Conservation (phyloP, 2,888 invertebrate genomes). For the Drosophila paramelanica region DNA sequence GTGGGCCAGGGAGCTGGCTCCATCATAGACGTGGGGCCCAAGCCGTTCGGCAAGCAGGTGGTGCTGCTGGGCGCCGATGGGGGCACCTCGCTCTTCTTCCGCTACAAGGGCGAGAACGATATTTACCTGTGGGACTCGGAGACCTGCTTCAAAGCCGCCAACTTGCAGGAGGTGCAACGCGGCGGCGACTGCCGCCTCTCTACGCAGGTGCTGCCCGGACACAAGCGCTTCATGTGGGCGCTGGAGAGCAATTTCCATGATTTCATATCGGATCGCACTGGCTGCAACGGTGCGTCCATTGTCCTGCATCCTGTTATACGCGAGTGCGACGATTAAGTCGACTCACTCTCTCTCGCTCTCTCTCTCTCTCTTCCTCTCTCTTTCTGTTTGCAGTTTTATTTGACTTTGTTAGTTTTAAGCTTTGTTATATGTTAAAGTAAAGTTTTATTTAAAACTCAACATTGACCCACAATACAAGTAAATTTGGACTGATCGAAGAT, state of each 20-base stretch:
- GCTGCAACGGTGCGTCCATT: slow-evolving; percentile 88
- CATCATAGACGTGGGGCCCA: slow-evolving; percentile 87
- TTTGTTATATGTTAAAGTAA: slow-evolving; percentile 40
- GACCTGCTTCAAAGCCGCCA: slow-evolving; percentile 86
- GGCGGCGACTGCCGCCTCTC: slow-evolving; percentile 87
- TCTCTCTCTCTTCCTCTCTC: too few relatives aligned
- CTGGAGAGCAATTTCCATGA: slow-evolving; percentile 89
- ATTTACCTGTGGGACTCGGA: slow-evolving; percentile 89
- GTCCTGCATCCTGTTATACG: slow-evolving; percentile 87
- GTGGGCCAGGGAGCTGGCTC: slow-evolving; percentile 86
- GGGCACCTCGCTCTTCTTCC: slow-evolving; percentile 87
- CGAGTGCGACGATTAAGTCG: slow-evolving; percentile 80
- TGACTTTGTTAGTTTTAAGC: slow-evolving; percentile 35
- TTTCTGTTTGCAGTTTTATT: neutral
- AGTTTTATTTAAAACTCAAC: slow-evolving; percentile 39
- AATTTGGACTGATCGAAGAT: slow-evolving; percentile 37
- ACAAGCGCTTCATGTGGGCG: slow-evolving; percentile 87
- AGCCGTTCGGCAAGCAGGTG: slow-evolving; percentile 86
- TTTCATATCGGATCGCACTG: slow-evolving; percentile 87
- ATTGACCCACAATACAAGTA: slow-evolving; percentile 45
- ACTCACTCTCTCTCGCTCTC: too few relatives aligned
- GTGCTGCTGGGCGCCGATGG: slow-evolving; percentile 88
- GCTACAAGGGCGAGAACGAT: slow-evolving; percentile 87
- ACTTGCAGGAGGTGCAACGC: slow-evolving; percentile 87
- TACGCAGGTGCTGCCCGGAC: slow-evolving; percentile 87